Percentiles rank a stretch among this genome's conserved stretches.
Evolutionary conservation across 2,797 vertebrate genomes (phyloP).

Genomic region (Tarsius wallacei): DNA sequence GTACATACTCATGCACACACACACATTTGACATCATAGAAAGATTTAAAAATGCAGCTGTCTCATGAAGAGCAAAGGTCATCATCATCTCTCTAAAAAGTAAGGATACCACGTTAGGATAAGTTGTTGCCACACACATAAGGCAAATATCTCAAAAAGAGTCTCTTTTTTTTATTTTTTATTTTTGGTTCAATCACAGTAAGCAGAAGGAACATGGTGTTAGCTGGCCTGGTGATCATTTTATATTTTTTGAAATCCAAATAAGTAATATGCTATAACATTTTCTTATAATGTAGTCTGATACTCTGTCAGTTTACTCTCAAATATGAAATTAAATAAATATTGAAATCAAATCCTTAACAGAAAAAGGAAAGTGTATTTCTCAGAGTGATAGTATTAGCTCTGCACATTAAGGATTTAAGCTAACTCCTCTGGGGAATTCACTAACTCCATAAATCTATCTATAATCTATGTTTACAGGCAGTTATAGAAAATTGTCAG

Average conservation of each 20-base stretch:
- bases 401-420: slow-evolving; percentile 44
- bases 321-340: slow-evolving; percentile 56
- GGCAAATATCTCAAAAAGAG: not conserved
- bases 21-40: not conserved
- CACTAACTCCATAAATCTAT: slow-evolving; percentile 38
- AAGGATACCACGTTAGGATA: not conserved
- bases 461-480: not conserved
- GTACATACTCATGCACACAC: not conserved
- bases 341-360: slow-evolving; percentile 45
- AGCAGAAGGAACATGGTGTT: not conserved
- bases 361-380: slow-evolving; percentile 31
- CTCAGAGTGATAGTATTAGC: not conserved
- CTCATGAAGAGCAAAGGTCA: not conserved
- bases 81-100: not conserved
- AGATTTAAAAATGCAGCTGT: not conserved
- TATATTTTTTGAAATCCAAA: slow-evolving; percentile 53
- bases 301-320: slow-evolving; percentile 41
- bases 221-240: slow-evolving; percentile 1
- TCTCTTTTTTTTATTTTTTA: not conserved
- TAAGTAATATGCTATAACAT: slow-evolving; percentile 39
- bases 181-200: not conserved
- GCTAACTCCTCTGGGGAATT: not conserved
- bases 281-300: not conserved
- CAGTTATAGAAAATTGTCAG: not conserved
- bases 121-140: not conserved